Percentiles rank a stretch among this genome's conserved stretches.
These are phyloP conservation scores for Ichneumoninae sp. DNA, from an alignment of 2,888 invertebrate species.

Conservation along the genomic window DNA sequence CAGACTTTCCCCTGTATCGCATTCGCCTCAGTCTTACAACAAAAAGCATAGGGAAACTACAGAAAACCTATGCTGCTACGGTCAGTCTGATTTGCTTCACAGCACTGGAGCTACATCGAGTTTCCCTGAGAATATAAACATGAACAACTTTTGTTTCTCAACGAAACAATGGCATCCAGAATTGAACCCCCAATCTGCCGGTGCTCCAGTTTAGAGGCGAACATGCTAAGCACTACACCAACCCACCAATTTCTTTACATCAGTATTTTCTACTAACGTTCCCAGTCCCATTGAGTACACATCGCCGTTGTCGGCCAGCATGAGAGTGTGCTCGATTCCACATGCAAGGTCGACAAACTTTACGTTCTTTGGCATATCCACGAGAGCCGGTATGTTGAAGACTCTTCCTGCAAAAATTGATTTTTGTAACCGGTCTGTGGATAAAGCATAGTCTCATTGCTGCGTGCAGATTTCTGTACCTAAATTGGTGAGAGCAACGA, in stretches of 20 bases:
- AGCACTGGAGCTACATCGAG: too few species aligned
- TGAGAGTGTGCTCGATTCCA: slow-evolving; percentile 92
- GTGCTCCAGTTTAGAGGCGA: too few species aligned
- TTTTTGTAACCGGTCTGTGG: neutral
- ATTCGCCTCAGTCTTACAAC: too few species aligned
- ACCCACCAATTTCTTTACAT: neutral
- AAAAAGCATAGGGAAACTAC: too few species aligned
- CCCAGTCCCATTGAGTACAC: slow-evolving; percentile 94
- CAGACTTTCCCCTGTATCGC: neutral
- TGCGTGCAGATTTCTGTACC: slow-evolving; percentile 67
- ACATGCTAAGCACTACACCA: too few species aligned
- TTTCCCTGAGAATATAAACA: too few species aligned
- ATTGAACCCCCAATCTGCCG: too few species aligned
- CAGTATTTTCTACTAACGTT: slow-evolving; percentile 86
- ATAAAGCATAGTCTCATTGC: neutral
- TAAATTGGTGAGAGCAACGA: slow-evolving; percentile 80
- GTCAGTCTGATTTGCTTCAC: neutral
- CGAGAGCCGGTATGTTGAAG: slow-evolving; percentile 87
- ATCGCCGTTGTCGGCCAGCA: slow-evolving; percentile 89
- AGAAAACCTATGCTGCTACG: too few species aligned
- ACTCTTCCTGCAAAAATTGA: slow-evolving; percentile 84
- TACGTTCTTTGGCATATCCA: slow-evolving; percentile 86
- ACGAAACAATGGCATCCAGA: too few species aligned
- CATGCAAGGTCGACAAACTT: slow-evolving; percentile 88
- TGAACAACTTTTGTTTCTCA: too few species aligned